Evolutionary conservation across 2,888 invertebrate species (phyloP).

Genomic region (Phyllotreta cruciferae): DNA sequence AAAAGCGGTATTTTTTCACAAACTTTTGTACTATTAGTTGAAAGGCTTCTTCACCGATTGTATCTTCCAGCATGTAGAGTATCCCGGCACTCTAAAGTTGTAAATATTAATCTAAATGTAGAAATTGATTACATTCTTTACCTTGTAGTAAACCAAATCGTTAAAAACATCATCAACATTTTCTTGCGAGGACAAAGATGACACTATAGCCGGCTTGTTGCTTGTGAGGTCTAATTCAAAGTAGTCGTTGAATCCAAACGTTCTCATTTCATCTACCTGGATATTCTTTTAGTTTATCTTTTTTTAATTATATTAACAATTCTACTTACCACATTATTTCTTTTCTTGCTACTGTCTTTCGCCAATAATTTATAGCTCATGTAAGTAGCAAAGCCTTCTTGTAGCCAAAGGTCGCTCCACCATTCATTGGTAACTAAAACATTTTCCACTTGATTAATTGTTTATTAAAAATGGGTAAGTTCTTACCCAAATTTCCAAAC

Average conservation of each 20-base stretch:
- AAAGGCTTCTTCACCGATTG: constrained; percentile 75
- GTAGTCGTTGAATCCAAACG: constrained; percentile 33
- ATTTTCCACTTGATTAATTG: constrained; percentile 20
- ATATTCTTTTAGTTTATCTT: constrained; percentile 9
- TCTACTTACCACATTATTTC: constrained; percentile 17
- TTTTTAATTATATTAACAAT: background rate
- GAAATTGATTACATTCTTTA: constrained; percentile 17
- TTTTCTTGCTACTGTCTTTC: background rate
- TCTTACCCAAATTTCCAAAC: constrained; percentile 51
- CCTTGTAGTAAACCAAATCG: constrained; percentile 40
- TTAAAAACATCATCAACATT: constrained; percentile 35
- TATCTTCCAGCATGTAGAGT: constrained; percentile 82
- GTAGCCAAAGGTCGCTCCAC: constrained; percentile 52
- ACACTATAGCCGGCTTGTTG: constrained; percentile 32
- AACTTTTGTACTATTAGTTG: constrained; percentile 73
- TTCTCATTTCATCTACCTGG: constrained; percentile 29
- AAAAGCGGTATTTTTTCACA: constrained; percentile 70
- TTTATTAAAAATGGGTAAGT: background rate
- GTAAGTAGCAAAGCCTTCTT: constrained; percentile 49
- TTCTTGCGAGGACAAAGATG: constrained; percentile 25
- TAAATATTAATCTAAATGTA: background rate
- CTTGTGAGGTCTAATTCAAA: constrained; percentile 30
- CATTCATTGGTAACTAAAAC: constrained; percentile 50
- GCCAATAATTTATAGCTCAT: constrained; percentile 44
- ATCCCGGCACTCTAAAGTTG: constrained; percentile 74